These are phyloP conservation scores for Megalops atlanticus DNA, from an alignment of 2,113 vertebrate genomes.

Conservation along the genomic window DNA sequence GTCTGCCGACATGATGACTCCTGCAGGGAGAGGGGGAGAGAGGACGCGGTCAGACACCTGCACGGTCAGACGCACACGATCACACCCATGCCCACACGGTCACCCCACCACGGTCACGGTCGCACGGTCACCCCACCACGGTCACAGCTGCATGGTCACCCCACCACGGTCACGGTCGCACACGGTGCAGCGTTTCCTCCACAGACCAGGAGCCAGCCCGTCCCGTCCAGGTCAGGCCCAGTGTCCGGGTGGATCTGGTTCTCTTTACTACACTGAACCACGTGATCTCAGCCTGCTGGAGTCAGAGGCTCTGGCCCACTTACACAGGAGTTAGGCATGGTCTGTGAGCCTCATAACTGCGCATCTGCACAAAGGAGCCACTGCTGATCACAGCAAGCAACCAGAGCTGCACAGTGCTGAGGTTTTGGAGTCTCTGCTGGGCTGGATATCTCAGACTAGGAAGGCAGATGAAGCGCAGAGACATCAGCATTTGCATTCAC, in stretches of 20 bases:
- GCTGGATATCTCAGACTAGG: too few relatives aligned
- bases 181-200: constrained; percentile 26
- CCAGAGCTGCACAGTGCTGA: too few relatives aligned
- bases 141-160: too few relatives aligned
- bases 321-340: too few relatives aligned
- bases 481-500: too few relatives aligned
- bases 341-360: too few relatives aligned
- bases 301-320: background rate
- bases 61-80: background rate
- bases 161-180: too few relatives aligned
- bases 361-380: too few relatives aligned
- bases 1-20: constrained; percentile 87
- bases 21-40: constrained; percentile 52
- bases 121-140: background rate
- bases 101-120: background rate
- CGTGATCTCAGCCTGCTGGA: background rate
- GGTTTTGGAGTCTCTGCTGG: too few relatives aligned
- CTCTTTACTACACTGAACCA: background rate
- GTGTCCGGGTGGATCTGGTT: background rate
- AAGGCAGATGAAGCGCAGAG: too few relatives aligned
- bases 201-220: constrained; percentile 13
- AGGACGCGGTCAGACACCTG: background rate
- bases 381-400: background rate
- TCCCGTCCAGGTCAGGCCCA: background rate
- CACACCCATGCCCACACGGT: background rate